Percentiles rank a stretch among this genome's conserved stretches.
These are phyloP conservation scores for Augochlora pura DNA, from an alignment of 1,140 invertebrate species.

Conservation along the genomic window DNA sequence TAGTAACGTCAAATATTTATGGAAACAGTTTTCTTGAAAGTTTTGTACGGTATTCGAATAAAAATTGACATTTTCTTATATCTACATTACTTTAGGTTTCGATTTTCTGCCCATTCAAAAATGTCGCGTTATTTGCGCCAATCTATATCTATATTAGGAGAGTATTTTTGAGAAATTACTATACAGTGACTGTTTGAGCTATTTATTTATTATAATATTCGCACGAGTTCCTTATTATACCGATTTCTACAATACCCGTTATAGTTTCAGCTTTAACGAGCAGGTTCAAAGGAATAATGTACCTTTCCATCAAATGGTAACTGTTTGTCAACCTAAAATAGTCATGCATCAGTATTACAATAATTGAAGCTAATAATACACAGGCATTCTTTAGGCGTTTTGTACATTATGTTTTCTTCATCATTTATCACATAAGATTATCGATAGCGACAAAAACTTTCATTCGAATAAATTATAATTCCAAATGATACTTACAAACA, in stretches of 20 bases:
- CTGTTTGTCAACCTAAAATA: conserved; percentile 50
- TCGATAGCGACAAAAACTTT: too few relatives aligned
- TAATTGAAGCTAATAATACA: neutral
- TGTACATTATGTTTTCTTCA: too few relatives aligned
- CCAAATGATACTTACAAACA: neutral
- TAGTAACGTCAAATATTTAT: too few relatives aligned
- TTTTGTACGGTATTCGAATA: too few relatives aligned
- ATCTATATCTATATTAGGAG: too few relatives aligned
- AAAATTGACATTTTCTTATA: too few relatives aligned
- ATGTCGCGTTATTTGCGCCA: too few relatives aligned
- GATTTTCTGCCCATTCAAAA: too few relatives aligned
- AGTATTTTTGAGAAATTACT: neutral
- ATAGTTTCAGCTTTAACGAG: neutral
- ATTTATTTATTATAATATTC: neutral
- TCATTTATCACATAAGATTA: too few relatives aligned
- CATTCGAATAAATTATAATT: neutral
- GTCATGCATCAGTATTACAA: conserved; percentile 6
- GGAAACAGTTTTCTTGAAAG: too few relatives aligned
- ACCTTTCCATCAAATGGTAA: conserved; percentile 12
- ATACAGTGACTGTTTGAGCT: neutral
- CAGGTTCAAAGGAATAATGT: conserved; percentile 57
- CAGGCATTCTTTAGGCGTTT: too few relatives aligned
- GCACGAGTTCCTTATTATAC: neutral
- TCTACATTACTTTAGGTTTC: too few relatives aligned
- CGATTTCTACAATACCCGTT: neutral